phyloP scores from a whole-genome alignment of 1,140 invertebrate genomes.

The Pantala flavescens region DNA sequence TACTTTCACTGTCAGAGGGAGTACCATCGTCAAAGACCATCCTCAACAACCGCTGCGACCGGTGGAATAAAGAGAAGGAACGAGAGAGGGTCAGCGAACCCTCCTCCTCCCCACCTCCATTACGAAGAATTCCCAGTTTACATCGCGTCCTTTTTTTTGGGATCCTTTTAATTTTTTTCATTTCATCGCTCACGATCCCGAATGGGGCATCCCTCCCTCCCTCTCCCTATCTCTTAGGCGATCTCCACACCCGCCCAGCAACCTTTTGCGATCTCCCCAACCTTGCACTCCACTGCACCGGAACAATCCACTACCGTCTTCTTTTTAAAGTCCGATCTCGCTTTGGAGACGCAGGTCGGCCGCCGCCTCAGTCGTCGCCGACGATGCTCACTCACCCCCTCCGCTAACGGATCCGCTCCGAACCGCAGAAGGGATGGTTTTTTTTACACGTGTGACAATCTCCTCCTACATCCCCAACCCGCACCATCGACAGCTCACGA shows the following conservation, averaged over 20 bases:
- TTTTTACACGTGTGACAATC: no score
- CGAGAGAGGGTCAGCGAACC: background rate
- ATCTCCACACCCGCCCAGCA: background rate
- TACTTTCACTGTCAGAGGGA: background rate
- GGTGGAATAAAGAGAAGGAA: background rate
- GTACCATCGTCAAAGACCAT: no score
- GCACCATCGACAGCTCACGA: background rate
- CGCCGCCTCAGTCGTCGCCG: background rate
- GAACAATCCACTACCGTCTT: background rate
- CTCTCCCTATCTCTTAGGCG: background rate
- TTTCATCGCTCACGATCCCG: background rate
- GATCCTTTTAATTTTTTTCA: background rate
- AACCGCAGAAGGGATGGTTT: no score
- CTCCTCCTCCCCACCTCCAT: background rate
- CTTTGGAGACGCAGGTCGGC: background rate
- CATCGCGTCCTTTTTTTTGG: background rate
- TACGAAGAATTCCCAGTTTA: conserved; percentile 9
- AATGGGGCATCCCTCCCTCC: background rate
- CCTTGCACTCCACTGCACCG: conserved; percentile 1
- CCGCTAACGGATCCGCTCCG: background rate
- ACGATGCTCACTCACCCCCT: background rate
- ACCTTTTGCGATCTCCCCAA: background rate
- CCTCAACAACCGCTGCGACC: no score
- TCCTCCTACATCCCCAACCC: background rate
- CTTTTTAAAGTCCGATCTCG: background rate